These are phyloP conservation scores for Suricata suricatta DNA, from an alignment of 2,113 vertebrate genomes.

Conservation along the genomic window DNA sequence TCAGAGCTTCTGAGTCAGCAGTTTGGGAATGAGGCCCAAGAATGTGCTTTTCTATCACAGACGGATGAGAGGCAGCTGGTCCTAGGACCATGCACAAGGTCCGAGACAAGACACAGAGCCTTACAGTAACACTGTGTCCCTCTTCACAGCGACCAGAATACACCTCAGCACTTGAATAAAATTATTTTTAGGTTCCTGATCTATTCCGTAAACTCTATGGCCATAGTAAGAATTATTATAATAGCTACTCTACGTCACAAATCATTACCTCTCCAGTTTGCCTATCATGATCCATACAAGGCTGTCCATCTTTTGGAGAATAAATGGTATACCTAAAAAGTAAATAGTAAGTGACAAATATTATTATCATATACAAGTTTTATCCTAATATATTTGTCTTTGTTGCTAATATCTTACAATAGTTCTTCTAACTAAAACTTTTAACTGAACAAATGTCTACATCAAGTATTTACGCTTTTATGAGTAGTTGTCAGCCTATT, in stretches of 20 bases:
- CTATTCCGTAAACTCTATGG: background rate
- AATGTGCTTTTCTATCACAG: constrained; percentile 1
- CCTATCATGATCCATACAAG: constrained; percentile 99
- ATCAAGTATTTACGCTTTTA: constrained; percentile 19
- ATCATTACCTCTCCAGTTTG: constrained; percentile 96
- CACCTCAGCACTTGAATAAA: background rate
- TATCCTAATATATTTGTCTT: background rate
- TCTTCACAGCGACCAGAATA: background rate
- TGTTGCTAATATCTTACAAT: background rate
- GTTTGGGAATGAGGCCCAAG: background rate
- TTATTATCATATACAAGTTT: background rate
- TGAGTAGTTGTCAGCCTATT: background rate
- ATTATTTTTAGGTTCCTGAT: constrained; percentile 17
- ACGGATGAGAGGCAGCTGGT: background rate
- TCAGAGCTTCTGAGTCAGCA: background rate
- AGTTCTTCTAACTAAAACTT: constrained; percentile 5
- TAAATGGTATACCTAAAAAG: constrained; percentile 95
- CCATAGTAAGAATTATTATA: background rate
- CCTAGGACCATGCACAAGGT: background rate
- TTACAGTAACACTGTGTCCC: background rate
- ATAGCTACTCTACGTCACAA: background rate
- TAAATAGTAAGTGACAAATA: background rate
- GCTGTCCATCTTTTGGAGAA: constrained; percentile 97
- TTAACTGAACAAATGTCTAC: background rate
- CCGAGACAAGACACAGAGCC: background rate